These are phyloP conservation scores for Rhinichthys klamathensis DNA, from an alignment of 2,113 vertebrate genomes.

Conservation along the genomic window DNA sequence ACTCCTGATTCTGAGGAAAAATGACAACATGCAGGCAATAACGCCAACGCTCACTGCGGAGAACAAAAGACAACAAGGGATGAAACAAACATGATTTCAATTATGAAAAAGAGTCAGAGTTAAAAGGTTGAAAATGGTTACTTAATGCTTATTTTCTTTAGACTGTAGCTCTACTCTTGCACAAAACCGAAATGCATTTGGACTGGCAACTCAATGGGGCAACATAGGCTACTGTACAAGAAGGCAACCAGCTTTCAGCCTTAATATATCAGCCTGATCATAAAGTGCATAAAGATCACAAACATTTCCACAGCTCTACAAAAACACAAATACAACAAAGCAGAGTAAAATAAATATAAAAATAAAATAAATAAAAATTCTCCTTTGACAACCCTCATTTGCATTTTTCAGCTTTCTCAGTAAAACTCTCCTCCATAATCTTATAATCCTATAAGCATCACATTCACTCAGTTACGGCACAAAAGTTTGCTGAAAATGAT, in stretches of 20 bases:
- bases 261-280: neutral
- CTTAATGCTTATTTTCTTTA: neutral
- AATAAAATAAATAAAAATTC: neutral
- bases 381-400: neutral
- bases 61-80: slow-evolving; percentile 64
- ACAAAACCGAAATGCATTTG: neutral
- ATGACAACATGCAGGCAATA: slow-evolving; percentile 60
- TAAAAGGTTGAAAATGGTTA: neutral
- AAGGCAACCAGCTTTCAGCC: neutral
- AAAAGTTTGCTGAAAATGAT: neutral
- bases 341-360: too few relatives aligned
- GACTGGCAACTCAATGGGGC: neutral
- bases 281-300: neutral
- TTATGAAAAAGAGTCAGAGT: neutral
- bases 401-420: slow-evolving; percentile 12
- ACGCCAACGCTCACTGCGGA: slow-evolving; percentile 58
- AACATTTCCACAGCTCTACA: neutral
- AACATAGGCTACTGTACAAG: neutral
- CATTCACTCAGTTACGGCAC: neutral
- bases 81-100: slow-evolving; percentile 57
- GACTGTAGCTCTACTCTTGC: neutral
- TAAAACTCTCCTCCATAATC: slow-evolving; percentile 26
- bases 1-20: slow-evolving; percentile 65
- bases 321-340: slow-evolving; percentile 10
- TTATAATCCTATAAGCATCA: slow-evolving; percentile 32